phyloP scores from a whole-genome alignment of 2,113 vertebrate genomes.

The Dunckerocampus dactyliophorus region DNA sequence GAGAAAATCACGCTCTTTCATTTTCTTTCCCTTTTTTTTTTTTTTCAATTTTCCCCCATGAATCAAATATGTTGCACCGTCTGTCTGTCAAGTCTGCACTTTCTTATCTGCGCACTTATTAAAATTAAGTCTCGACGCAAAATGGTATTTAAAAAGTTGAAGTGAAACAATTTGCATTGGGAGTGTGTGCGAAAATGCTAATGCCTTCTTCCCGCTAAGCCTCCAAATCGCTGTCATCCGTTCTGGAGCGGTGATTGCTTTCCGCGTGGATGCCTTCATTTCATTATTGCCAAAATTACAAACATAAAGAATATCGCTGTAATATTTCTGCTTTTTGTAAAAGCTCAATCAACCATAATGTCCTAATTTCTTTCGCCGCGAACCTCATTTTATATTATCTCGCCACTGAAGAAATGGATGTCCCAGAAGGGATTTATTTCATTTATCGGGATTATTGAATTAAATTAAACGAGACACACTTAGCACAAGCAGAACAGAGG shows the following conservation, averaged over 20 bases:
- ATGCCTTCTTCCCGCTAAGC: slow-evolving; percentile 76
- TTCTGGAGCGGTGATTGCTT: slow-evolving; percentile 76
- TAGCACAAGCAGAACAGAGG: slow-evolving; percentile 67
- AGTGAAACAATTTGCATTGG: slow-evolving; percentile 77
- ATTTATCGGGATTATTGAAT: slow-evolving; percentile 84
- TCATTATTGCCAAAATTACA: slow-evolving; percentile 82
- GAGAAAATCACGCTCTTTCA: slow-evolving; percentile 56
- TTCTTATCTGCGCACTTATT: slow-evolving; percentile 71
- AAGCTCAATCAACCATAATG: slow-evolving; percentile 82
- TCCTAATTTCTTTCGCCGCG: slow-evolving; percentile 79
- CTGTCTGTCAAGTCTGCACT: slow-evolving; percentile 56
- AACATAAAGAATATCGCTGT: slow-evolving; percentile 82
- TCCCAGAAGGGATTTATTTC: slow-evolving; percentile 85
- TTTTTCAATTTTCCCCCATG: slow-evolving; percentile 53
- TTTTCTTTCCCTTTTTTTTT: slow-evolving; percentile 49
- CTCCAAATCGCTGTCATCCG: slow-evolving; percentile 72
- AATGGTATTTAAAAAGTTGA: slow-evolving; percentile 77
- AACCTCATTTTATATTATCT: slow-evolving; percentile 84
- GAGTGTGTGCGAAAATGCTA: slow-evolving; percentile 75
- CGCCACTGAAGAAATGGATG: slow-evolving; percentile 75
- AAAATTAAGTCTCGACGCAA: slow-evolving; percentile 72
- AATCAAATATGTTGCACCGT: slow-evolving; percentile 58
- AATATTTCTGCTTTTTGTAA: slow-evolving; percentile 81
- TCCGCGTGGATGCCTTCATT: slow-evolving; percentile 78
- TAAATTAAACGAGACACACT: slow-evolving; percentile 81